These are phyloP conservation scores for Rotaria socialis DNA, from an alignment of 2,888 invertebrate species.

Conservation along the genomic window DNA sequence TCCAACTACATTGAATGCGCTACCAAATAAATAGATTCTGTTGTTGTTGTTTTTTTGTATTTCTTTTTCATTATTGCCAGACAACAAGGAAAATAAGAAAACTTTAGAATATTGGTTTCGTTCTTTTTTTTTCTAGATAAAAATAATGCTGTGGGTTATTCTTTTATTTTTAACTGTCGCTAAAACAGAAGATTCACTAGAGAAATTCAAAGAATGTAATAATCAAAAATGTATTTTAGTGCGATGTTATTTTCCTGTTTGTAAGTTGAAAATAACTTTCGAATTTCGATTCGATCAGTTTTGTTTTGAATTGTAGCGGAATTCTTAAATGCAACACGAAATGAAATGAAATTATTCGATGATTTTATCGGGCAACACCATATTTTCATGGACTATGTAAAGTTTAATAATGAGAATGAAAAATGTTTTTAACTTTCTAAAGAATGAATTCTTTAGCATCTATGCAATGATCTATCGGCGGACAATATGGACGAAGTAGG, in stretches of 20 bases:
- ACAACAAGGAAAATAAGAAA: not conserved
- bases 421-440: no score
- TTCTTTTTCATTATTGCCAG: not conserved
- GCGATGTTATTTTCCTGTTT: slow-evolving; percentile 30
- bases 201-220: not conserved
- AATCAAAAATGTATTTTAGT: not conserved
- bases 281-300: no score
- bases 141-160: not conserved
- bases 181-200: not conserved
- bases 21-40: not conserved
- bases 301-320: not conserved
- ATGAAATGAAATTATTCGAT: slow-evolving; percentile 1
- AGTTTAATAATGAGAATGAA: not conserved
- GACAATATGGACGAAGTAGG: not conserved
- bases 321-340: slow-evolving; percentile 6
- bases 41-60: not conserved
- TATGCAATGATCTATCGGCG: not conserved
- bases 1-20: not conserved
- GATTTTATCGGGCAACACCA: not conserved
- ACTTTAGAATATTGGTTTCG: not conserved
- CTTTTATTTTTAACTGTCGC: not conserved
- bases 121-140: no score
- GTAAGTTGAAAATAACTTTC: not conserved
- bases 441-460: not conserved
- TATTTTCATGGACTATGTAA: not conserved